Conservation (phyloP, 64 coral and sea anemone species). For the Montipora sp. region DNA sequence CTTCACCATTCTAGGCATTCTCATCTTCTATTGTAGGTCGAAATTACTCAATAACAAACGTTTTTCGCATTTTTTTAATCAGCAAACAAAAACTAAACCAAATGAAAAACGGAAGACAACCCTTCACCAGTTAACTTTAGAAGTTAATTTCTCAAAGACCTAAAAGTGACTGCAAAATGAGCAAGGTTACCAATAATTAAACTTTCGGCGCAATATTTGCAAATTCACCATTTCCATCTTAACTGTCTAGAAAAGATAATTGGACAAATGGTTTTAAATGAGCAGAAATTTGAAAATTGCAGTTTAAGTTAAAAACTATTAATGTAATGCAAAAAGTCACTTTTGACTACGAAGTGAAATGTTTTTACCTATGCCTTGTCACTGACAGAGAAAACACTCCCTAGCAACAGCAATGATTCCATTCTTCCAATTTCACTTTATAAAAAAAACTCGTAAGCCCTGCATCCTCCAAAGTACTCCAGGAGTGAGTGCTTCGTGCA, state of each 20-base stretch:
- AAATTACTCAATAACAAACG: no score
- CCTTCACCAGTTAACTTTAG: neutral
- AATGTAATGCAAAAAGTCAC: slow-evolving; percentile 1
- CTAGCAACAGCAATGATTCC: neutral
- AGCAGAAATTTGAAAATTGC: slow-evolving; percentile 37
- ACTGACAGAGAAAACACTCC: neutral
- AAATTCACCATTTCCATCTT: neutral
- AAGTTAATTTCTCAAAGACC: no score
- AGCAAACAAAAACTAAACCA: no score
- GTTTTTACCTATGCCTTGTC: neutral
- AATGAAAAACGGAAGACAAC: neutral
- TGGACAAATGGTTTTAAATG: neutral
- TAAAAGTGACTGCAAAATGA: slow-evolving; percentile 43
- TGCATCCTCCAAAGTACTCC: neutral
- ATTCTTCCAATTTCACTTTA: neutral
- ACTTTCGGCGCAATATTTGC: neutral
- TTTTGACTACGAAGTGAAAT: neutral
- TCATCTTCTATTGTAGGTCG: no score
- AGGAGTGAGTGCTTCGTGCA: neutral
- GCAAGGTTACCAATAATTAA: neutral
- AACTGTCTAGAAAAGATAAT: neutral
- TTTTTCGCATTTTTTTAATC: no score
- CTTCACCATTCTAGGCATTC: no score
- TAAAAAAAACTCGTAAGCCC: neutral
- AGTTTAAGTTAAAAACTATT: neutral